phyloP scores from a whole-genome alignment of 2,888 invertebrate genomes.

The Drosophila kuntzei region DNA sequence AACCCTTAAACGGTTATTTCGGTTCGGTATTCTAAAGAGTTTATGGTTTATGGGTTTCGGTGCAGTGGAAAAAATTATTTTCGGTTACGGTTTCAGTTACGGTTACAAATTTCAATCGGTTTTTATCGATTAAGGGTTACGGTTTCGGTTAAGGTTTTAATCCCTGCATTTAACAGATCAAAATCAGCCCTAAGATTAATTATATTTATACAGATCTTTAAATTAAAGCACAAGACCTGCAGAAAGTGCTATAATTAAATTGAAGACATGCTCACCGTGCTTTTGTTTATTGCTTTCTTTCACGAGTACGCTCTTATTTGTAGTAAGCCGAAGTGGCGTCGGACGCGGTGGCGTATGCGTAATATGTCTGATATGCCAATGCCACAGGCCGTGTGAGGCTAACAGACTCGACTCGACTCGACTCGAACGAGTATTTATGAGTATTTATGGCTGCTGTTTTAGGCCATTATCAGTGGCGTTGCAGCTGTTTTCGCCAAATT shows the following conservation, averaged over 20 bases:
- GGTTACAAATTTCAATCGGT: too few species aligned
- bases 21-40: too few species aligned
- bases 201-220: not conserved
- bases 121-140: too few species aligned
- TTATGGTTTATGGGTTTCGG: too few species aligned
- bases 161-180: too few species aligned
- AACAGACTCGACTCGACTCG: not conserved
- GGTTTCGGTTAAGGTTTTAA: too few species aligned
- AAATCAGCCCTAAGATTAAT: not conserved
- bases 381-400: conserved; percentile 15
- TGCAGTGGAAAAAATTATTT: too few species aligned
- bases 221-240: not conserved
- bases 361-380: conserved; percentile 39
- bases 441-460: conserved; percentile 33
- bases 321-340: not conserved
- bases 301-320: not conserved
- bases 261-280: not conserved
- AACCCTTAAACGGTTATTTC: too few species aligned
- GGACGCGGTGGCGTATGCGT: conserved; percentile 57
- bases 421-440: conserved; percentile 12
- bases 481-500: conserved; percentile 40
- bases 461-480: conserved; percentile 45
- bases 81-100: too few species aligned
- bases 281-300: conserved; percentile 1
- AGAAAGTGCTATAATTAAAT: not conserved